Evolutionary conservation across 2,113 vertebrate species (phyloP).

Genomic region (Hippocampus mohnikei): DNA sequence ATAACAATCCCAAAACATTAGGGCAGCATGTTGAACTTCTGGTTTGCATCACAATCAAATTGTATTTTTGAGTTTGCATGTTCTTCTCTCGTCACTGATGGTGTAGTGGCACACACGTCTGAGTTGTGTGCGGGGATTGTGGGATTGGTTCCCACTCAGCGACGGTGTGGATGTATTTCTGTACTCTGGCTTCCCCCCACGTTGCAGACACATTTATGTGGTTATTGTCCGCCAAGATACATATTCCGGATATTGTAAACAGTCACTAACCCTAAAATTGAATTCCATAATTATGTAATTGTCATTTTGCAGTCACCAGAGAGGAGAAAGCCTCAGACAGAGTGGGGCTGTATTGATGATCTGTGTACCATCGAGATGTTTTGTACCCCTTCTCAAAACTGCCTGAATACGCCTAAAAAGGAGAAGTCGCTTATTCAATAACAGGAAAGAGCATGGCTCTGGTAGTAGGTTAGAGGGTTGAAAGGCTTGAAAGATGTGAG

Average conservation of each 20-base stretch:
- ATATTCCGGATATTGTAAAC: not conserved
- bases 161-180: no score
- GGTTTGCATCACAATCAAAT: no score
- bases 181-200: no score
- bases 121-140: no score
- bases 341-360: not conserved
- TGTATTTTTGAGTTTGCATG: not conserved
- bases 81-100: no score
- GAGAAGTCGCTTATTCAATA: not conserved
- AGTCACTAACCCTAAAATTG: not conserved
- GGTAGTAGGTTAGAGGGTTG: constrained; percentile 9
- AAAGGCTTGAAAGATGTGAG: constrained; percentile 24
- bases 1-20: no score
- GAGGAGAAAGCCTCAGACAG: not conserved
- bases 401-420: not conserved
- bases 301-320: not conserved
- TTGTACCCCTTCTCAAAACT: not conserved
- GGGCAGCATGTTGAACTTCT: no score
- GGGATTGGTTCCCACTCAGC: no score
- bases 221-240: not conserved
- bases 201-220: not conserved
- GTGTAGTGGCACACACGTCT: no score
- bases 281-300: not conserved
- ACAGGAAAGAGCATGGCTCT: constrained; percentile 13
- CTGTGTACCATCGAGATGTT: not conserved